Conservation (phyloP, 2,888 invertebrate genomes). For the Cerceris ruficornis region DNA sequence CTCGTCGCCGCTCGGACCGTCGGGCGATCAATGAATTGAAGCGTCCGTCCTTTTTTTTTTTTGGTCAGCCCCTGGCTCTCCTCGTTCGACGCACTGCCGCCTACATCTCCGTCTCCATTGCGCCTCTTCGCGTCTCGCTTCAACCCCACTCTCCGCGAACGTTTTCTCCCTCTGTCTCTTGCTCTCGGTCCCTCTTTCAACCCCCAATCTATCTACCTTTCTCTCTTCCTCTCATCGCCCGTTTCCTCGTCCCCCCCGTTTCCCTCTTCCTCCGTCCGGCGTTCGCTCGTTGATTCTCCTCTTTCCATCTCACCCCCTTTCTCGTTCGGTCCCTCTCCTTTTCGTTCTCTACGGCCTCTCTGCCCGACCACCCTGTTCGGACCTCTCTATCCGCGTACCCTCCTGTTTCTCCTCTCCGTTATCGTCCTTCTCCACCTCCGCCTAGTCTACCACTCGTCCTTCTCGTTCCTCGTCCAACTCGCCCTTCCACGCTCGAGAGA, state of each 20-base stretch:
- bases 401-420: constrained; percentile 59
- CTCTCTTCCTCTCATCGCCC: background rate
- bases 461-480: constrained; percentile 65
- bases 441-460: constrained; percentile 57
- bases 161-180: constrained; percentile 55
- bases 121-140: constrained; percentile 57
- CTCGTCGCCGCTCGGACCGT: constrained; percentile 78
- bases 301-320: constrained; percentile 47
- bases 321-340: constrained; percentile 38
- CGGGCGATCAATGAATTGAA: constrained; percentile 82
- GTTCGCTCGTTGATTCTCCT: constrained; percentile 56
- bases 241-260: constrained; percentile 37
- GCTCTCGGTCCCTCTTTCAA: constrained; percentile 47
- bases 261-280: constrained; percentile 61
- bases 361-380: constrained; percentile 44
- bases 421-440: constrained; percentile 63
- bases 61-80: constrained; percentile 78
- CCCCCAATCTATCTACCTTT: constrained; percentile 10
- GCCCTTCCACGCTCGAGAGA: constrained; percentile 62
- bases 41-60: constrained; percentile 79
- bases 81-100: constrained; percentile 72
- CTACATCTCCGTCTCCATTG: constrained; percentile 68
- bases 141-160: constrained; percentile 48
- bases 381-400: constrained; percentile 65
- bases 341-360: constrained; percentile 14